Evolutionary conservation across 2,113 vertebrate genomes (phyloP).

Genomic region (Phaetusa simplex): DNA sequence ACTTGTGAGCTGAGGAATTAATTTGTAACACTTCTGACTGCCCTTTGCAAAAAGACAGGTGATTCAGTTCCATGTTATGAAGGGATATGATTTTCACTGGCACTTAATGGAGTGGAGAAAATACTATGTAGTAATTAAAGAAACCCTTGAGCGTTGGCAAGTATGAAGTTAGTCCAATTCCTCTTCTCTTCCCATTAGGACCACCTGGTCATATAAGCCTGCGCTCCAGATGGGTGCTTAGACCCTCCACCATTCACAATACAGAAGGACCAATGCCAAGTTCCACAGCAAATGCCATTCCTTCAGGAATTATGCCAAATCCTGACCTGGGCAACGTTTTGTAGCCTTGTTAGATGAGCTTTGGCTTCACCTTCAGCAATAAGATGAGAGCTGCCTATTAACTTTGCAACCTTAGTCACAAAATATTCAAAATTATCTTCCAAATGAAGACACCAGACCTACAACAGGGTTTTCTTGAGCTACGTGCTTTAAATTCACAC

Average conservation of each 20-base stretch:
- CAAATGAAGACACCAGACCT: neutral
- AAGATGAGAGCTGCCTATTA: neutral
- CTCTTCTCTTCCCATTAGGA: neutral
- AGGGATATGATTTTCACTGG: neutral
- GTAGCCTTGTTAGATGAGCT: neutral
- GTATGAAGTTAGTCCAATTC: neutral
- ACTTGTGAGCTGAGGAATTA: neutral
- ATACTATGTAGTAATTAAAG: neutral
- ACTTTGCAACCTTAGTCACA: neutral
- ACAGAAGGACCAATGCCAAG: neutral
- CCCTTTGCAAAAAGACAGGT: neutral
- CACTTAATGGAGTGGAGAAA: neutral
- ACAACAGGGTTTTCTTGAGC: neutral
- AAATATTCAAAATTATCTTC: neutral
- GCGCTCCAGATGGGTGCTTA: neutral
- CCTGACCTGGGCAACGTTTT: neutral
- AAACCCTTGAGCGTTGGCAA: neutral
- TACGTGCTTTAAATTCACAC: neutral
- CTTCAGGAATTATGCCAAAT: neutral
- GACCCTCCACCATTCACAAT: neutral
- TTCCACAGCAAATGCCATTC: neutral
- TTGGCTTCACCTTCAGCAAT: neutral
- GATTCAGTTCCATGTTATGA: neutral
- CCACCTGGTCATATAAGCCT: neutral
- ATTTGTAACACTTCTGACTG: neutral